These are phyloP conservation scores for Eubasilissa splendida DNA, from an alignment of 2,888 invertebrate species.

Conservation along the genomic window DNA sequence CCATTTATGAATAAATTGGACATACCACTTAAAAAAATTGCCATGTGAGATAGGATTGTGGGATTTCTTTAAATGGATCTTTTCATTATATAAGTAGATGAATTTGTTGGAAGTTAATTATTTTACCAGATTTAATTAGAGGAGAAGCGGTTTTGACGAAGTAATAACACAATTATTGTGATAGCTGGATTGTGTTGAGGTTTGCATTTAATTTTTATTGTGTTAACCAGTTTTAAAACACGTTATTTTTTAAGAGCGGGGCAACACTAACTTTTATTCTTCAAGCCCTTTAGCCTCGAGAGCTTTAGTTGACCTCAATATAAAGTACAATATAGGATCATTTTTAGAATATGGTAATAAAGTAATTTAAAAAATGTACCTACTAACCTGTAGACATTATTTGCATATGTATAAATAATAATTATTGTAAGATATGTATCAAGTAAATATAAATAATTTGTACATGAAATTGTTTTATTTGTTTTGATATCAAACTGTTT, in stretches of 20 bases:
- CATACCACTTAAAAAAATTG: no score
- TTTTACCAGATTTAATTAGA: no score
- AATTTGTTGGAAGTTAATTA: no score
- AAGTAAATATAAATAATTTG: slow-evolving; percentile 46
- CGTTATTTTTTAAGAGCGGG: slow-evolving; percentile 32
- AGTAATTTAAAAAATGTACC: slow-evolving; percentile 27
- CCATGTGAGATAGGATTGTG: no score
- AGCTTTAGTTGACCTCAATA: slow-evolving; percentile 52
- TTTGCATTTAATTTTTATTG: slow-evolving; percentile 40
- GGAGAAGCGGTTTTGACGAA: not conserved
- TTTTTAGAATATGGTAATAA: slow-evolving; percentile 31
- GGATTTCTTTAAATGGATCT: no score
- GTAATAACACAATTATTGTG: slow-evolving; percentile 17
- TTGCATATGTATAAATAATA: slow-evolving; percentile 43
- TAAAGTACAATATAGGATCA: slow-evolving; percentile 51
- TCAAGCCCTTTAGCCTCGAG: slow-evolving; percentile 1
- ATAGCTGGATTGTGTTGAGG: slow-evolving; percentile 19
- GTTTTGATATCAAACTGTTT: not conserved
- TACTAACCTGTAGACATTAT: slow-evolving; percentile 44
- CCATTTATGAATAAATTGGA: no score
- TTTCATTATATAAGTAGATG: no score
- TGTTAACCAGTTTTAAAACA: slow-evolving; percentile 45
- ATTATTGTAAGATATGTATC: slow-evolving; percentile 34
- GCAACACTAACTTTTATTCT: slow-evolving; percentile 35
- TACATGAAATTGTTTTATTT: slow-evolving; percentile 15